phyloP scores from a whole-genome alignment of 2,113 vertebrate genomes.

The Clarias batrachus region DNA sequence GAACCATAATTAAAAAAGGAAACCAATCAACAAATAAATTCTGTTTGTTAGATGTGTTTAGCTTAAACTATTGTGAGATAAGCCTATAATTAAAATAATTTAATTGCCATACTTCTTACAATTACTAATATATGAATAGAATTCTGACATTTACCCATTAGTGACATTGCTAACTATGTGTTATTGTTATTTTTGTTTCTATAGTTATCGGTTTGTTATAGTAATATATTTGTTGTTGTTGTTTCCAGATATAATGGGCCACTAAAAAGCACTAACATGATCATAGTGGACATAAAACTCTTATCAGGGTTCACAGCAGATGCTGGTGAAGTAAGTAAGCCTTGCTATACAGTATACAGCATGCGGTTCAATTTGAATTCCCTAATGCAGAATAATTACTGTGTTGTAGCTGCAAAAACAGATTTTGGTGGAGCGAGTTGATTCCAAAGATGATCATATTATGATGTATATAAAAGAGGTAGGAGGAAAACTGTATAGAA shows the following conservation, averaged over 20 bases:
- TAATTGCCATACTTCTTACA: neutral
- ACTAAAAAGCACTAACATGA: neutral
- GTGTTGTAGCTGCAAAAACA: conserved; percentile 51
- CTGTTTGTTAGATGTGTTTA: no score
- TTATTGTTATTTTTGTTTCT: neutral
- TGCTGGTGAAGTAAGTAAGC: conserved; percentile 35
- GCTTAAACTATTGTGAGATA: neutral
- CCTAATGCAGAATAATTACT: conserved; percentile 15
- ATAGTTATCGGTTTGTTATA: neutral
- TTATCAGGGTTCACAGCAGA: conserved; percentile 62
- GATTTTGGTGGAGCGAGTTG: conserved; percentile 60
- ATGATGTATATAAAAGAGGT: conserved; percentile 65
- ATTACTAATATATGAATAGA: neutral
- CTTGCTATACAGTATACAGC: neutral
- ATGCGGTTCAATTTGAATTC: neutral
- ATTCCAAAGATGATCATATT: conserved; percentile 60
- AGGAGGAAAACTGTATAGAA: conserved; percentile 34
- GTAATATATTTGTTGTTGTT: neutral
- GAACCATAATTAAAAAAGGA: no score
- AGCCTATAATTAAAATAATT: neutral
- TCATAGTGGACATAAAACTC: no score
- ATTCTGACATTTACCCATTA: neutral
- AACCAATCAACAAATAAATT: no score
- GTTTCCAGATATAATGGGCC: conserved; percentile 34
- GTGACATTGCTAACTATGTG: neutral